Evolutionary conservation across 2,797 vertebrate genomes (phyloP).

Genomic region (Sphenopsis melanotis): DNA sequence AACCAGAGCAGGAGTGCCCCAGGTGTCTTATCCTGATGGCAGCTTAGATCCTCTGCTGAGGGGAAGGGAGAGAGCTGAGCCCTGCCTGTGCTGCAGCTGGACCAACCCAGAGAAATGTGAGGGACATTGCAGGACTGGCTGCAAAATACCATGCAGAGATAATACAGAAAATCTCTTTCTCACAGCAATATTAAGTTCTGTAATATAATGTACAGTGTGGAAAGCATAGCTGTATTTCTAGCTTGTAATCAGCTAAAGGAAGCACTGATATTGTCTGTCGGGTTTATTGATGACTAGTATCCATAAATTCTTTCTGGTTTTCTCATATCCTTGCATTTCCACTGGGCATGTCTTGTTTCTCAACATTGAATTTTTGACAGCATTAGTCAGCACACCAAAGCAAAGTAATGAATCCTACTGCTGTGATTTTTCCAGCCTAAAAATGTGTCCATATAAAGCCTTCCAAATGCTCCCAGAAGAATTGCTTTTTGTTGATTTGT

Average conservation of each 20-base stretch:
- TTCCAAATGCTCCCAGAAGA: neutral
- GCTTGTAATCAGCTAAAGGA: neutral
- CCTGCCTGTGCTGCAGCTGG: neutral
- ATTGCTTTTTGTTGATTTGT: neutral
- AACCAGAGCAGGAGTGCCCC: neutral
- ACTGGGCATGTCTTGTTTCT: neutral
- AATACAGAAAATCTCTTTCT: neutral
- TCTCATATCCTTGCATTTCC: neutral
- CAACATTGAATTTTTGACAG: neutral
- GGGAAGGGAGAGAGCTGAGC: accelerated
- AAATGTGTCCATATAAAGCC: neutral
- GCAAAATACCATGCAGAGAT: neutral
- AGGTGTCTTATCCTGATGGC: too few species aligned
- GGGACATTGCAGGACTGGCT: neutral
- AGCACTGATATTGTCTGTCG: neutral
- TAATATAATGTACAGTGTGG: neutral
- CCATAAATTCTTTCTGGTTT: neutral
- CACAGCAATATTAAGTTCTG: neutral
- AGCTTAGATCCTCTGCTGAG: neutral
- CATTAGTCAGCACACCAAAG: neutral
- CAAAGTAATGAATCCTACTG: neutral
- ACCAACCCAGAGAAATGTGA: neutral
- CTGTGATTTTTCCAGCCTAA: neutral
- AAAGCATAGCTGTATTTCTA: neutral
- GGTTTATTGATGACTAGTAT: neutral